Evolutionary conservation across 2,888 invertebrate genomes (phyloP).

Genomic region (Ophioninae sp.): DNA sequence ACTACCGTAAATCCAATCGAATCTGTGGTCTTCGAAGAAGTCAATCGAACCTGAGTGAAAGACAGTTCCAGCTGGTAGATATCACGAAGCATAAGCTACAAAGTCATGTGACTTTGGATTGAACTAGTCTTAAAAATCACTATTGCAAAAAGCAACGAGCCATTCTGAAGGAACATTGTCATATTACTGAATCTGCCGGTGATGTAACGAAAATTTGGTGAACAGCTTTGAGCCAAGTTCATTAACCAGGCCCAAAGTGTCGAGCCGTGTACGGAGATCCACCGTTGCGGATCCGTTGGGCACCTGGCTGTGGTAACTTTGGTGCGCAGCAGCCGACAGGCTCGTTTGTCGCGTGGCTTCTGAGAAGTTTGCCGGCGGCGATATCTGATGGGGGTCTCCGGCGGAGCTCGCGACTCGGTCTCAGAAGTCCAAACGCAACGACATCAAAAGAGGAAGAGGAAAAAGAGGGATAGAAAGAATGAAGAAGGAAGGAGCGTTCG

Average conservation of each 20-base stretch:
- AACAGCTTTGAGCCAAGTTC: background rate
- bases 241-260: slow-evolving; percentile 5
- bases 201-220: too few species aligned
- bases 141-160: background rate
- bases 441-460: slow-evolving; percentile 17
- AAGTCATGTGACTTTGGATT: background rate
- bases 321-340: slow-evolving; percentile 59
- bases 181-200: too few species aligned
- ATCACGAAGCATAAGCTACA: background rate
- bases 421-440: slow-evolving; percentile 18
- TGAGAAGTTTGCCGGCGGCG: slow-evolving; percentile 32
- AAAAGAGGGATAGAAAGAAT: background rate
- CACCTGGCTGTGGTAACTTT: background rate
- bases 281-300: slow-evolving; percentile 46
- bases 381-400: slow-evolving; percentile 13
- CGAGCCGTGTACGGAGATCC: slow-evolving; percentile 10
- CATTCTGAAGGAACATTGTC: too few species aligned
- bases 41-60: background rate
- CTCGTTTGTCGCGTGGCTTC: slow-evolving; percentile 69
- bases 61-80: background rate
- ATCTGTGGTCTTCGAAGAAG: background rate
- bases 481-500: slow-evolving; percentile 20
- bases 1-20: background rate
- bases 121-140: background rate
- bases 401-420: slow-evolving; percentile 58